Evolutionary conservation across 2,797 vertebrate species (phyloP).

Genomic region (Rhadinocentrus ornatus): DNA sequence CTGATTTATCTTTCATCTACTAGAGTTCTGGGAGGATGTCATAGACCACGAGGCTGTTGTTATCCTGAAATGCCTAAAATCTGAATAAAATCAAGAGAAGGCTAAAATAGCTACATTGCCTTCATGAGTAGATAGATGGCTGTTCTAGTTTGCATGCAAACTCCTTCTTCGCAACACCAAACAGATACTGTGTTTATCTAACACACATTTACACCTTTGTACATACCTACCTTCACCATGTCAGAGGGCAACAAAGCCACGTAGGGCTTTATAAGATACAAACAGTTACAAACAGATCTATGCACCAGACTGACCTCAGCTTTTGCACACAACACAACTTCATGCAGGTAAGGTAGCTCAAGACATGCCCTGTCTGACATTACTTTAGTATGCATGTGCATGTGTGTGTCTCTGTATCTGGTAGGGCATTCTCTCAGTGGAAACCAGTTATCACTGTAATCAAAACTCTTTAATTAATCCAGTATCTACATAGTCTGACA

Average conservation of each 20-base stretch:
- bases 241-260: constrained; percentile 30
- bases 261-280: constrained; percentile 15
- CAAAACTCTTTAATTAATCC: constrained; percentile 81
- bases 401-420: constrained; percentile 30
- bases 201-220: constrained; percentile 1
- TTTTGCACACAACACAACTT: constrained; percentile 38
- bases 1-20: constrained; percentile 49
- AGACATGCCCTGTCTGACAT: constrained; percentile 47
- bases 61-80: constrained; percentile 42
- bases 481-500: constrained; percentile 70
- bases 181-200: background rate
- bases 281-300: constrained; percentile 38
- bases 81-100: constrained; percentile 35
- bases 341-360: constrained; percentile 37
- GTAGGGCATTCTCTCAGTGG: constrained; percentile 57
- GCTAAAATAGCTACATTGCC: constrained; percentile 38
- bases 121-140: background rate
- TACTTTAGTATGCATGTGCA: constrained; percentile 28
- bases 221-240: background rate
- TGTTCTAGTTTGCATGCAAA: background rate
- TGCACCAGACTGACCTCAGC: constrained; percentile 51
- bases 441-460: constrained; percentile 73
- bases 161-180: background rate
- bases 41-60: constrained; percentile 60
- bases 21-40: constrained; percentile 48